Percentiles rank a stretch among this genome's conserved stretches.
Evolutionary conservation across 2,797 vertebrate species (phyloP).

Genomic region (Chloroceryle inda): DNA sequence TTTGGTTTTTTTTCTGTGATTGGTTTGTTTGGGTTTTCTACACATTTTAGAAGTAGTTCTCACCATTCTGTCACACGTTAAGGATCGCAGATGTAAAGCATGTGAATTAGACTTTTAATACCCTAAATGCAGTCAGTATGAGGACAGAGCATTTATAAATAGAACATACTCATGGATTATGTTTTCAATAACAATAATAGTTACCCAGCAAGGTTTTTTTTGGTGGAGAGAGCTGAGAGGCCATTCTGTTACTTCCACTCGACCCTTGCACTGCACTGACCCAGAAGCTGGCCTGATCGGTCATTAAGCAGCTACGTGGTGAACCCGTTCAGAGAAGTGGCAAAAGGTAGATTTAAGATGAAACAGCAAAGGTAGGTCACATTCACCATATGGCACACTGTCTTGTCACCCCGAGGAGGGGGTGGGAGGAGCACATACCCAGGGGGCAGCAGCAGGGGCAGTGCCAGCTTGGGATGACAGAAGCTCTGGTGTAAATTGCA

Average conservation of each 20-base stretch:
- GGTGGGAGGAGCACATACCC: background rate
- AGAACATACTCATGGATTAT: background rate
- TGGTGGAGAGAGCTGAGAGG: background rate
- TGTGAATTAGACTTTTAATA: slow-evolving; percentile 9
- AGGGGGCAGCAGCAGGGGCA: background rate
- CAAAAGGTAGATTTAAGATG: background rate
- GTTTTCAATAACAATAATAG: slow-evolving; percentile 14
- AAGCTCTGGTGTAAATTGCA: background rate
- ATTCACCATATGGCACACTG: background rate
- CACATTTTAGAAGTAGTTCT: background rate
- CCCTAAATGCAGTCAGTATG: background rate
- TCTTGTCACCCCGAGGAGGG: background rate
- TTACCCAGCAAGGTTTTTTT: background rate
- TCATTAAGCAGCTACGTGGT: fast-evolving
- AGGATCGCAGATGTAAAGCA: background rate
- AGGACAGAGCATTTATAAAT: slow-evolving; percentile 19
- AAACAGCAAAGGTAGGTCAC: fast-evolving
- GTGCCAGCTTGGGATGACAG: background rate
- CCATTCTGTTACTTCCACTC: background rate
- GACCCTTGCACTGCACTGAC: background rate
- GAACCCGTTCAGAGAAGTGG: background rate
- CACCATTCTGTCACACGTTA: background rate
- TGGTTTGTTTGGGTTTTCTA: background rate
- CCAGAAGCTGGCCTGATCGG: background rate
- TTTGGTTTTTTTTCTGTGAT: background rate